Evolutionary conservation across 2,888 invertebrate genomes (phyloP).

Genomic region (Dryocosmus kuriphilus): DNA sequence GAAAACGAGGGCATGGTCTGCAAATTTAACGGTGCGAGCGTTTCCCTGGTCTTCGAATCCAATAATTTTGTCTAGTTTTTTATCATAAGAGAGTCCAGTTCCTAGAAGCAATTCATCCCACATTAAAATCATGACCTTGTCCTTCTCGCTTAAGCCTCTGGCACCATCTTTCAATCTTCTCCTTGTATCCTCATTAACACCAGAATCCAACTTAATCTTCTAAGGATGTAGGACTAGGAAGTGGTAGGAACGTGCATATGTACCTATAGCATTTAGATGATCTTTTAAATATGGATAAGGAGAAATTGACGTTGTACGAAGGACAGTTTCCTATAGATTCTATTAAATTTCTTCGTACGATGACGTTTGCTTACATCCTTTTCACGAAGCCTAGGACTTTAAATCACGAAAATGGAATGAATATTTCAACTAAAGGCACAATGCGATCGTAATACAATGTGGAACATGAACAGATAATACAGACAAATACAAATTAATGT

Average conservation of each 20-base stretch:
- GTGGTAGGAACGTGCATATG: slow-evolving; percentile 41
- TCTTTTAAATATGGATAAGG: slow-evolving; percentile 44
- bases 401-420: no score
- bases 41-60: slow-evolving; percentile 2
- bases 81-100: slow-evolving; percentile 40
- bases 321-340: no score
- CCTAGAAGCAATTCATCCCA: slow-evolving; percentile 49
- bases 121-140: slow-evolving; percentile 48
- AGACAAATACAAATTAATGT: no score
- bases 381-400: no score
- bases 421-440: no score
- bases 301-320: background rate
- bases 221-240: slow-evolving; percentile 40
- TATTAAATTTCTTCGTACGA: no score
- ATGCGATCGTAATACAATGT: no score
- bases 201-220: slow-evolving; percentile 40
- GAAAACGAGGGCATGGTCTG: slow-evolving; percentile 53
- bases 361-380: no score
- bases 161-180: slow-evolving; percentile 35
- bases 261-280: slow-evolving; percentile 43
- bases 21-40: background rate
- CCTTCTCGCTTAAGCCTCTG: slow-evolving; percentile 38
- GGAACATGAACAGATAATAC: no score
- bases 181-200: slow-evolving; percentile 39
- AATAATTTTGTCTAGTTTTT: background rate